Base-by-base conservation (phyloP, 2,888 invertebrate species). In the Ennomos quercinarius region DNA sequence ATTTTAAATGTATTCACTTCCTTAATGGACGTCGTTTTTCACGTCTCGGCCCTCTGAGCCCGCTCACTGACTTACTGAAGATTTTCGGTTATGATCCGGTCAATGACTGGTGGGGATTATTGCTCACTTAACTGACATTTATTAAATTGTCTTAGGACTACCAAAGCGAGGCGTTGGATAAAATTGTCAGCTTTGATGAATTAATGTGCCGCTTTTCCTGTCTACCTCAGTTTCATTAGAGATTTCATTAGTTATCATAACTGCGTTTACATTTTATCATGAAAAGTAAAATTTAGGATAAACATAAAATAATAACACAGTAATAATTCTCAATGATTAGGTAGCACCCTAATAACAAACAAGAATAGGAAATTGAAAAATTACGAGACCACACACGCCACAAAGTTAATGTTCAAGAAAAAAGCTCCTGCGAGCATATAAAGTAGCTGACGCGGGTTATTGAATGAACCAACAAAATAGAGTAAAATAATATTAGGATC, bases 1-100 rank as follows among this genome's bases (percentile, higher is more conserved):
- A 92, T 91, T 91, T 92, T 91, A 92, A 92, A 92, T 91, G 91
- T 92, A 92, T 92, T 92, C 91, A 92, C 92, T 91, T 91, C 91
- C 91, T 89, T 92, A 92, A 92, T 92, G 92, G 91, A 86, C 80
- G 87, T 90, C 91, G 88, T 91, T 92, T 91, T 91, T 92, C 91
- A 91, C 87, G 82, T 83, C 74, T 65, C 76, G 81, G 81, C 77
- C 77, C 82, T 77, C 81, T 75, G 84, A 80, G 84, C 78, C 72
- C 76, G 78, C 81, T 77, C 75, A 75, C 84, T 83, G 86, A 86
- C 88, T 90, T 83, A 91, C 91, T 86, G 88, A 85, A 89, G 89
- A 89, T 90, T 90, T 90, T 90, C 72, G 90, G 87, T 86, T 87
- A 89, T 90, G 91, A 91, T 90, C 91, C 88, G 91, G 91, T 89